Conservation (phyloP, 2,113 vertebrate species). For the Nothocercus julius region DNA sequence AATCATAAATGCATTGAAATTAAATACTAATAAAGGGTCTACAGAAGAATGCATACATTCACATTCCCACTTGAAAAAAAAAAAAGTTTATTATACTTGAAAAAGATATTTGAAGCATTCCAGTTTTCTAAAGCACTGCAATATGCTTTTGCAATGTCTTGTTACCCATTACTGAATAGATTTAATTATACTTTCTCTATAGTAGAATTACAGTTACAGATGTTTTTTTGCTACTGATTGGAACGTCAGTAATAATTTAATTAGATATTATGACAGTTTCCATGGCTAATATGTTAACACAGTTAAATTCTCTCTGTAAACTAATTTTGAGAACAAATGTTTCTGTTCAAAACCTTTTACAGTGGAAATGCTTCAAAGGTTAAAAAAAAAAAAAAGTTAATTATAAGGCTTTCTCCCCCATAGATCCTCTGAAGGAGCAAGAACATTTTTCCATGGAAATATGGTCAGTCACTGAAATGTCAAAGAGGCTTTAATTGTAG, state of each 20-base stretch:
- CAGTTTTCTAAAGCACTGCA: slow-evolving; percentile 26
- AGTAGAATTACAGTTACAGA: slow-evolving; percentile 67
- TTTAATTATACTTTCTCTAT: slow-evolving; percentile 58
- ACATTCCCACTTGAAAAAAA: slow-evolving; percentile 44
- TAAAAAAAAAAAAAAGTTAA: slow-evolving; percentile 63
- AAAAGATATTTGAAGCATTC: slow-evolving; percentile 59
- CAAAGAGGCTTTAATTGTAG: slow-evolving; percentile 49
- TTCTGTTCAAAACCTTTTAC: slow-evolving; percentile 64
- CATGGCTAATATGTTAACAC: slow-evolving; percentile 65
- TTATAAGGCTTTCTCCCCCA: slow-evolving; percentile 35
- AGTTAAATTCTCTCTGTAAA: slow-evolving; percentile 66
- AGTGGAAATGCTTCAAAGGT: slow-evolving; percentile 73
- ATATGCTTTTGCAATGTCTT: slow-evolving; percentile 57
- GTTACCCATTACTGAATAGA: slow-evolving; percentile 51
- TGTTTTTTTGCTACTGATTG: slow-evolving; percentile 72
- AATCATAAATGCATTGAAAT: slow-evolving; percentile 58
- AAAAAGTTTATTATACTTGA: slow-evolving; percentile 52
- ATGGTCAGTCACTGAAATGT: slow-evolving; percentile 59
- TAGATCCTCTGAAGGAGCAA: slow-evolving; percentile 51
- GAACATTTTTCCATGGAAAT: slow-evolving; percentile 73
- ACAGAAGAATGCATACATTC: slow-evolving; percentile 49
- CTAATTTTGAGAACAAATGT: slow-evolving; percentile 71
- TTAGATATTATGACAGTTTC: slow-evolving; percentile 67
- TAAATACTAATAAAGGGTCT: slow-evolving; percentile 52
- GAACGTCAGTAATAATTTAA: slow-evolving; percentile 64